Percentiles rank a stretch among this genome's conserved stretches.
Evolutionary conservation across 2,888 invertebrate genomes (phyloP).

Genomic region (Resseliella maxima): DNA sequence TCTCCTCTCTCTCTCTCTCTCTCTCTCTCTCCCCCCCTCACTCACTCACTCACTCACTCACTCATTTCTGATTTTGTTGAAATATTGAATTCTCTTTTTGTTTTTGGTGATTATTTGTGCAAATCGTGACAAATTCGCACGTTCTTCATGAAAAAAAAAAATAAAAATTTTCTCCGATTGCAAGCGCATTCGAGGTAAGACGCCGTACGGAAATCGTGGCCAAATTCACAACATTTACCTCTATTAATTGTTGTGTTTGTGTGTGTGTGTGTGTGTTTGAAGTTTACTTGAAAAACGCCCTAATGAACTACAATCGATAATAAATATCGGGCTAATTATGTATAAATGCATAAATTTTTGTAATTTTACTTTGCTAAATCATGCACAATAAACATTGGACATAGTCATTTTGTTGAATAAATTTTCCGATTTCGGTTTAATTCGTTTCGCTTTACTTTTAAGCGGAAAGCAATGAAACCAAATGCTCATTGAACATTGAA

Average conservation of each 20-base stretch:
- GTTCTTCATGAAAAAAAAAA: no score
- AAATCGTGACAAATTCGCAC: constrained; percentile 36
- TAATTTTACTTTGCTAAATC: background rate
- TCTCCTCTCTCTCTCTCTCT: background rate
- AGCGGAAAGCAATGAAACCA: background rate
- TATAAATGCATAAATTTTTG: background rate
- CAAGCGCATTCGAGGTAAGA: background rate
- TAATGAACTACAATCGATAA: constrained; percentile 15
- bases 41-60: background rate
- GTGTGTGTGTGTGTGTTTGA: no score
- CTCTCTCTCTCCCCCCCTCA: background rate
- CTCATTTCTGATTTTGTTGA: background rate
- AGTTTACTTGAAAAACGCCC: background rate
- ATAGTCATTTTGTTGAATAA: background rate
- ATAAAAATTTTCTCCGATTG: background rate
- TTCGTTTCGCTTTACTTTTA: background rate
- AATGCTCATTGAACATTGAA: background rate
- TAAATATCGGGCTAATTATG: background rate
- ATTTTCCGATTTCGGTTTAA: background rate
- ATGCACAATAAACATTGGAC: background rate
- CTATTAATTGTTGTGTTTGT: background rate
- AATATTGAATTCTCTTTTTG: background rate
- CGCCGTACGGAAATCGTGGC: background rate
- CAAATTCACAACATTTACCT: background rate
- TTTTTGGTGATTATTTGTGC: background rate